Evolutionary conservation across 2,113 vertebrate genomes (phyloP).

Genomic region (Thinocorus orbignyianus): DNA sequence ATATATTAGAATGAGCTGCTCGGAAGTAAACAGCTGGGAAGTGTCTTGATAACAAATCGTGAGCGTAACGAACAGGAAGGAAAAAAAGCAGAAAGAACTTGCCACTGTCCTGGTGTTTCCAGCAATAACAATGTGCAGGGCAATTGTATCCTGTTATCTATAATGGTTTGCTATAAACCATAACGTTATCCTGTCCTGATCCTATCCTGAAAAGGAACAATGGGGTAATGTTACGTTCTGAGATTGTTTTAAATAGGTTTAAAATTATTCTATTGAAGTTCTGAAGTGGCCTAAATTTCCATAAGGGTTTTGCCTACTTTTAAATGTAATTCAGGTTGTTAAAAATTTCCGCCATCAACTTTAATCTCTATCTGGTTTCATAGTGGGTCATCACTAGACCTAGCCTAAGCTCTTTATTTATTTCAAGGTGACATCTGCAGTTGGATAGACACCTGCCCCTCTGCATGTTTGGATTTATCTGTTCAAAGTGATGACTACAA

Average conservation of each 20-base stretch:
- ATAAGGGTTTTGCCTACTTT: constrained; percentile 37
- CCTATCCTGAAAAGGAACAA: background rate
- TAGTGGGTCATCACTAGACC: background rate
- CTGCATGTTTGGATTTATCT: background rate
- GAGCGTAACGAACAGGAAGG: background rate
- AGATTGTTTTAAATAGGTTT: constrained; percentile 26
- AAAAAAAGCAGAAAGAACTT: background rate
- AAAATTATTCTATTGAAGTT: constrained; percentile 17
- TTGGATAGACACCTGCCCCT: constrained; percentile 18
- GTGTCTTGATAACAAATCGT: background rate
- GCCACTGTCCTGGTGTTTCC: background rate
- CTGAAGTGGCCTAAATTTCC: constrained; percentile 31
- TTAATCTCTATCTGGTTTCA: constrained; percentile 31
- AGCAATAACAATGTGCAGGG: background rate
- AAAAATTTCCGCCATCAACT: constrained; percentile 1
- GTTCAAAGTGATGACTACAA: background rate
- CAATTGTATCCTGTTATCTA: constrained; percentile 8
- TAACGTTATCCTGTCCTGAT: background rate
- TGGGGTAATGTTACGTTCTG: background rate
- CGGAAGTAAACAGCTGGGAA: background rate
- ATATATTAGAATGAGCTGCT: background rate
- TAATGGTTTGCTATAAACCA: constrained; percentile 28
- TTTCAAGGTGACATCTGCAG: constrained; percentile 30
- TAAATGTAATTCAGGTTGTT: constrained; percentile 18
- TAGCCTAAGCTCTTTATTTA: background rate